Evolutionary conservation across 2,797 vertebrate species (phyloP), one percentile per base, ranked within the genome.

Genomic region (Carcharodon carcharias): DNA sequence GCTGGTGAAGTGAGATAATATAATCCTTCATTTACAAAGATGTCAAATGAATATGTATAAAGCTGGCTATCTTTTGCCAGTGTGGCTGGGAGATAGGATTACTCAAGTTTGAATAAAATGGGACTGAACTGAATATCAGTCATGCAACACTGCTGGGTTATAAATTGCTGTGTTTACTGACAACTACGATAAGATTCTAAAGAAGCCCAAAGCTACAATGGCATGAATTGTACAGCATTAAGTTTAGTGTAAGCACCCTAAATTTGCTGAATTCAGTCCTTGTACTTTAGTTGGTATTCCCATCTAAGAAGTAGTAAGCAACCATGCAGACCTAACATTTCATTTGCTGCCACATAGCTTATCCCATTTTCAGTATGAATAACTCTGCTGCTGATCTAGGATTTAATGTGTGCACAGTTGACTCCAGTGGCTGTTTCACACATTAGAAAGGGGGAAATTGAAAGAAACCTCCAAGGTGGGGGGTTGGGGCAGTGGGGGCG

Each of bases 21-120:
- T 93, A 93, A 93, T 93, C 21, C n/a, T 65, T 65, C 40, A 65
- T 67, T 93, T 67, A 93, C n/a, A 93, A 93, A 93, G 63, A 67
- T 93, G n/a, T 14, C 63, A 93, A 63, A 67, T 93, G 63, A 93
- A 93, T 67, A 54, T 45, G 21, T 45, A 45, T 63, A 93, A 92
- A 40, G 91, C 82, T 85, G 18, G 82, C n/a, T 93, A 67, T 93
- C n/a, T 12, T 63, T n/a, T 93, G 58, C 61, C n/a, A 26, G 63
- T 12, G 11, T 28, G 21, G n/a, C 11, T 65, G 40, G 23, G 61
- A 67, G 63, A 67, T 67, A 65, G 61, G 61, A 67, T 67, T 93
- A 65, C 61, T n/a, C 63, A 40, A 65, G 61, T 67, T 93, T 67
- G 35, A 93, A 93, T 40, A 67, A 67, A 67, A 93, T 67, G 40